Evolutionary conservation across 1,140 invertebrate species (phyloP), one percentile per base, ranked within the genome.

Genomic region (Anastrepha obliqua): DNA sequence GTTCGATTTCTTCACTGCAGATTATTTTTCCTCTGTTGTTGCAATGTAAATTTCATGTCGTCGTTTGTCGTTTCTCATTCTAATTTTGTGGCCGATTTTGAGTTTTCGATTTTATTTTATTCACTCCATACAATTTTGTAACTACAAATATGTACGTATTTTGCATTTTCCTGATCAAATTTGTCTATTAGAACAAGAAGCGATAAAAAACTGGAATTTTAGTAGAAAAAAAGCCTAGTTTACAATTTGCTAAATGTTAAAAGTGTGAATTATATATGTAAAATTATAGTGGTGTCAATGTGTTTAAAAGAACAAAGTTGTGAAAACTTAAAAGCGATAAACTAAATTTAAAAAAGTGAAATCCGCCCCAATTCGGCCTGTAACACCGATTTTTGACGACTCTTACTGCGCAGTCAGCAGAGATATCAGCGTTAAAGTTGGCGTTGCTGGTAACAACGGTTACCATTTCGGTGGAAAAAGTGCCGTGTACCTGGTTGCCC

Each of bases 1-100:
- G 42, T 81, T 81, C 74, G 74, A 81, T 81, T 81, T 81, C 67
- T 47, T 74, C 67, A 81, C n/a, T 55, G 74, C 70, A 74, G 42
- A 4, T 44, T 62, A 62, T 62, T 74, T 74, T 51, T 42, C 17
- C 67, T 67, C 42, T 74, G 4, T 51, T 81, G 47, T 81, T n/a
- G n/a, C 74, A 58, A 20, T 58, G n/a, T 81, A 20, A 44, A 55
- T 55, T 81, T 55, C 74, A 55, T 81, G 44, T 81, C 74, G 74
- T 81, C 74, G 44, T 81, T 81, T 55, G 47, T 81, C 74, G 74
- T 81, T 55, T 81, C 74, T 81, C 60, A 62, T 62, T 55, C 8
- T 81, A 81, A 44, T 81, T 81, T 81, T 47, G 47, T 81, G 47
- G 74, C 55, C 74, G 74, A 81, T 20, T 81, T 55, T 51, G 20